Percentiles rank a stretch among this genome's conserved stretches.
phyloP scores from a whole-genome alignment of 1,140 invertebrate species.

The Harlomillsia oculata region DNA sequence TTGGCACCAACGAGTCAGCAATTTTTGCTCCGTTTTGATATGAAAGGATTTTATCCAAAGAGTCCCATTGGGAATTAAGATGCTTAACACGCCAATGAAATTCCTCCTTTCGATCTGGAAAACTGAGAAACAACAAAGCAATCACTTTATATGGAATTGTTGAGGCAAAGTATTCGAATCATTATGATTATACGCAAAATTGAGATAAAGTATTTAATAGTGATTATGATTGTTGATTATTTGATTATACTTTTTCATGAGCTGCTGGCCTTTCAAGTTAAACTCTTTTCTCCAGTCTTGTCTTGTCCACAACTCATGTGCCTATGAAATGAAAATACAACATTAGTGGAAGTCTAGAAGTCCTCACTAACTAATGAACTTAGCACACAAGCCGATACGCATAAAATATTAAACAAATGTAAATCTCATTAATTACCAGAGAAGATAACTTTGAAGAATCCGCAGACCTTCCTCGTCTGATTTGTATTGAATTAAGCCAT shows the following conservation, averaged over 20 bases:
- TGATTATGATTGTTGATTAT: background rate
- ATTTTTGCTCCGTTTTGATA: conserved; percentile 11
- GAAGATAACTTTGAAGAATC: conserved; percentile 19
- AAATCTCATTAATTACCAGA: conserved; percentile 10
- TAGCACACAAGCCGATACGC: too few relatives aligned
- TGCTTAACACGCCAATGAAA: conserved; percentile 33
- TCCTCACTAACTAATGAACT: too few relatives aligned
- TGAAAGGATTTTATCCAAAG: conserved; percentile 29
- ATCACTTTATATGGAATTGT: too few relatives aligned
- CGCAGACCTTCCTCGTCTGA: conserved; percentile 17
- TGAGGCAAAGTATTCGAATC: too few relatives aligned
- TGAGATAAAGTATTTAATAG: background rate
- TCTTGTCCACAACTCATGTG: conserved; percentile 17
- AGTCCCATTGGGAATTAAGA: conserved; percentile 33
- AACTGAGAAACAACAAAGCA: conserved; percentile 5
- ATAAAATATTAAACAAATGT: too few relatives aligned
- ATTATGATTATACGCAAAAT: too few relatives aligned
- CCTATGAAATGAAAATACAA: conserved; percentile 5
- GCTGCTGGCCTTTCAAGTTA: conserved; percentile 16
- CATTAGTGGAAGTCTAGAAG: too few relatives aligned
- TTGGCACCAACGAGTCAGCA: conserved; percentile 6
- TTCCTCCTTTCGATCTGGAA: conserved; percentile 32
- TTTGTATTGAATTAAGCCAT: conserved; percentile 31
- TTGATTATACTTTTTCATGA: conserved; percentile 10
- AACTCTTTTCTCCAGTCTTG: conserved; percentile 19